Percentiles rank a stretch among this genome's conserved stretches.
These are phyloP conservation scores for Zaprionus vittiger DNA, from an alignment of 1,140 invertebrate genomes.

Conservation along the genomic window DNA sequence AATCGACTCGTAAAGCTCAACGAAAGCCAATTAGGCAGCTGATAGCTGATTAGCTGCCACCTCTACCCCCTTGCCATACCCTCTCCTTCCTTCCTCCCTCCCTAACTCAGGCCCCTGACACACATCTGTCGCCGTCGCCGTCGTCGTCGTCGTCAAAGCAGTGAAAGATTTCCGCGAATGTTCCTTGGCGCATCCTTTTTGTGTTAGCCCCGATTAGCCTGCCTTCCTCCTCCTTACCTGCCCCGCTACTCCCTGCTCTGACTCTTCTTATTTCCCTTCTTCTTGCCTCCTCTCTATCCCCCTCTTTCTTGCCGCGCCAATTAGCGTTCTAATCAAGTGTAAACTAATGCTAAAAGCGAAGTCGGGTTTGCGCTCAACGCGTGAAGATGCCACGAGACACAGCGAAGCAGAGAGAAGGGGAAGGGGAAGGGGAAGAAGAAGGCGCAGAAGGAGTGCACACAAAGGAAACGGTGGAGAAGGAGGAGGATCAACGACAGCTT, in stretches of 20 bases:
- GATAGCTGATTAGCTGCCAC: conserved; percentile 9
- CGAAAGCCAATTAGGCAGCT: conserved; percentile 13
- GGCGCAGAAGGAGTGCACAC: not conserved
- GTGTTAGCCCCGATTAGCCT: not conserved
- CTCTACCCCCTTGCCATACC: too few relatives aligned
- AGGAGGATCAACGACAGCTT: conserved; percentile 44
- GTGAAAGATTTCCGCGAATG: conserved; percentile 57
- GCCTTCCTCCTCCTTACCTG: not conserved
- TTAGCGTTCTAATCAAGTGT: conserved; percentile 83
- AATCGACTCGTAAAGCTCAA: conserved; percentile 2
- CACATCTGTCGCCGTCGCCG: conserved; percentile 34
- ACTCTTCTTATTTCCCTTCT: not conserved
- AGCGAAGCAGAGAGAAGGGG: conserved; percentile 21
- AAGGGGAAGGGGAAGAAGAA: not conserved
- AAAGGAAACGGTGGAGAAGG: not conserved
- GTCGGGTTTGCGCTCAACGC: conserved; percentile 74
- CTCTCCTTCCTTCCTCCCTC: too few relatives aligned
- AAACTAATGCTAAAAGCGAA: conserved; percentile 83
- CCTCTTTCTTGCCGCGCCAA: conserved; percentile 47
- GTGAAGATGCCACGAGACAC: conserved; percentile 81
- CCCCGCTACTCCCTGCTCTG: conserved; percentile 7
- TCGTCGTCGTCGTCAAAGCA: too few relatives aligned
- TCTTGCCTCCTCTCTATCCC: not conserved
- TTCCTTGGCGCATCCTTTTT: conserved; percentile 1
- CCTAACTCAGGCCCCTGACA: conserved; percentile 21